A percentile compares a stretch with the other conserved stretches of the same genome.
Evolutionary conservation across 2,113 vertebrate species (phyloP).

Genomic region (Seriola dumerili): DNA sequence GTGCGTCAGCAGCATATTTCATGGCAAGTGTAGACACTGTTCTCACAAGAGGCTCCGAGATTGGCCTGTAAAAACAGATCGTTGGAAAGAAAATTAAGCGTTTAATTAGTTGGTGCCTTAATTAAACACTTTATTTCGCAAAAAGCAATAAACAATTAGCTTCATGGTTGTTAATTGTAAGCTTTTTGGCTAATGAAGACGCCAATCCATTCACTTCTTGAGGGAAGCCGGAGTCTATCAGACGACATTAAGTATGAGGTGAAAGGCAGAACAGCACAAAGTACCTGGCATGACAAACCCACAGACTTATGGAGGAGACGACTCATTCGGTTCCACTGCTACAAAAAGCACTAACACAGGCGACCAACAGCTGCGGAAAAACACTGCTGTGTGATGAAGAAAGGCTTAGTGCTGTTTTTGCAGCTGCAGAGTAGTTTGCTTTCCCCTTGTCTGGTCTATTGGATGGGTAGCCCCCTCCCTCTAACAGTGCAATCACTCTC

Average conservation of each 20-base stretch:
- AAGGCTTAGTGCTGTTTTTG: conserved; percentile 52
- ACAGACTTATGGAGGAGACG: conserved; percentile 12
- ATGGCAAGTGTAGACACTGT: conserved; percentile 19
- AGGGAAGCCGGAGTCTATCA: neutral
- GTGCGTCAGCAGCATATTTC: conserved; percentile 11
- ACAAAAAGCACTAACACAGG: conserved; percentile 20
- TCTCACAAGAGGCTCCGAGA: neutral
- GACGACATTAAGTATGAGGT: neutral
- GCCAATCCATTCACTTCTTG: neutral
- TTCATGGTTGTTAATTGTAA: conserved; percentile 27
- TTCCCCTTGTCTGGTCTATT: conserved; percentile 5
- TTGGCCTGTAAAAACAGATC: conserved; percentile 13
- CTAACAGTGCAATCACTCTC: conserved; percentile 28
- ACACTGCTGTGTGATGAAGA: conserved; percentile 34
- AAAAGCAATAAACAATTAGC: conserved; percentile 16
- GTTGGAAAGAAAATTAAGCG: conserved; percentile 12
- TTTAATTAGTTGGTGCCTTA: conserved; percentile 42
- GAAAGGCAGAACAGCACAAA: neutral
- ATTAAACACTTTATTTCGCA: conserved; percentile 28
- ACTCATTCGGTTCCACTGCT: conserved; percentile 32
- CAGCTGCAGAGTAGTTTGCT: conserved; percentile 43
- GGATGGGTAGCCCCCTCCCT: conserved; percentile 12
- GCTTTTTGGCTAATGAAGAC: conserved; percentile 12
- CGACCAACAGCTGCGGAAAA: neutral
- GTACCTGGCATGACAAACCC: too few relatives aligned